Evolutionary conservation across 1,140 invertebrate species (phyloP).

Genomic region (Solenopsis fugax): DNA sequence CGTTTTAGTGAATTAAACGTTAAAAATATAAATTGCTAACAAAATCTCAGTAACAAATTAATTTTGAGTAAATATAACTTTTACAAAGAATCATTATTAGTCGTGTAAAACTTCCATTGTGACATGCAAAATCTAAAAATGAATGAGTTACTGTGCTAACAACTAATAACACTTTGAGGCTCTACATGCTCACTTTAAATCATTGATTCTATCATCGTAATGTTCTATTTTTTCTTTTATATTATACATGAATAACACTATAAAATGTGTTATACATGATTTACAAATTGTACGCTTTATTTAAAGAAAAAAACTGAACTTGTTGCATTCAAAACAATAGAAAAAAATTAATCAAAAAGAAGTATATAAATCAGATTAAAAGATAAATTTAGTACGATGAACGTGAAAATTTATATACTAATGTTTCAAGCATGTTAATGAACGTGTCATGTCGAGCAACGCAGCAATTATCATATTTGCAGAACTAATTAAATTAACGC

Average conservation of each 20-base stretch:
- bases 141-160: not conserved
- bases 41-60: not conserved
- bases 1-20: slow-evolving; percentile 8
- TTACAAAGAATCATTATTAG: not conserved
- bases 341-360: not conserved
- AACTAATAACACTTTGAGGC: not conserved
- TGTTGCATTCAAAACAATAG: not conserved
- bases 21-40: slow-evolving; percentile 15
- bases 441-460: slow-evolving; percentile 16
- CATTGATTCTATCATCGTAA: not conserved
- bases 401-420: slow-evolving; percentile 29
- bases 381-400: slow-evolving; percentile 21
- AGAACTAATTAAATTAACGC: slow-evolving; percentile 54
- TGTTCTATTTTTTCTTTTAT: not conserved
- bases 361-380: slow-evolving; percentile 30
- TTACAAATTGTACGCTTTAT: not conserved
- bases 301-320: not conserved
- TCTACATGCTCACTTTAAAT: not conserved
- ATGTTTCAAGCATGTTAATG: slow-evolving; percentile 27
- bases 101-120: not conserved
- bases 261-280: not conserved
- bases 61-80: slow-evolving; percentile 3
- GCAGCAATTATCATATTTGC: slow-evolving; percentile 45
- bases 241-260: not conserved
- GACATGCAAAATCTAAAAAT: not conserved